Evolutionary conservation across 2,888 invertebrate genomes (phyloP), one percentile per base, ranked within the genome.

Genomic region (Drosophila hamatofila): DNA sequence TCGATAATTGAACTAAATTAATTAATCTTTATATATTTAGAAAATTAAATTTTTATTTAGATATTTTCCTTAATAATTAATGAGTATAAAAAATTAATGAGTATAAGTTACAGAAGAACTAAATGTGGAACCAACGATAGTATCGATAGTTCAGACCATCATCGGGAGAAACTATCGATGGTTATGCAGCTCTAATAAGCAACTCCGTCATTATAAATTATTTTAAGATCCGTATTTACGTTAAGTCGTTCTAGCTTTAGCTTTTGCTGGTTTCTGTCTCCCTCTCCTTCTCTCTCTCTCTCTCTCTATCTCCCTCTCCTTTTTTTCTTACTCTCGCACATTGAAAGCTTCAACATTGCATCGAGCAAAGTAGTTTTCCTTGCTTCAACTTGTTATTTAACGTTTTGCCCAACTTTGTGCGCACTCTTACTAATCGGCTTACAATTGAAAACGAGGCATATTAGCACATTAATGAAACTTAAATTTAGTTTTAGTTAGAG

Each of bases 401-500:
- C 35, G 35, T 30, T 18, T 37, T 44, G 5, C 9, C n/a, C 57
- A 74, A 57, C 74, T 73, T 61, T 60, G n/a, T 42, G 30, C 12
- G 18, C 18, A 49, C n/a, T 49, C 33, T 21, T 12, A 0, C 51
- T 52, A 49, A 49, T 49, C 48, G 27, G 48, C 48, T 49, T 49
- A 49, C 30, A 30, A 3, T 1, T 16, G 33, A 4, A 6, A 27
- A 30, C 3, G 21, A 30, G 33, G 21, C 9, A 21, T 51, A 51
- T 51, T 51, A 51, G 49, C 49, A 49, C 48, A 9, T 46, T 8
- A 23, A 11, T 14, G 23, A 23, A 23, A 23, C 14, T 23, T 5
- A 23, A 21, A 7, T 42, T 21, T 14, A 12, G 42, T 0, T 12
- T 12, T 2, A 42, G 42, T 14, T 42, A 12, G 21, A 6, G 18